Percentiles rank a stretch among this genome's conserved stretches.
phyloP scores from a whole-genome alignment of 2,113 vertebrate genomes.

The Oophaga pumilio region DNA sequence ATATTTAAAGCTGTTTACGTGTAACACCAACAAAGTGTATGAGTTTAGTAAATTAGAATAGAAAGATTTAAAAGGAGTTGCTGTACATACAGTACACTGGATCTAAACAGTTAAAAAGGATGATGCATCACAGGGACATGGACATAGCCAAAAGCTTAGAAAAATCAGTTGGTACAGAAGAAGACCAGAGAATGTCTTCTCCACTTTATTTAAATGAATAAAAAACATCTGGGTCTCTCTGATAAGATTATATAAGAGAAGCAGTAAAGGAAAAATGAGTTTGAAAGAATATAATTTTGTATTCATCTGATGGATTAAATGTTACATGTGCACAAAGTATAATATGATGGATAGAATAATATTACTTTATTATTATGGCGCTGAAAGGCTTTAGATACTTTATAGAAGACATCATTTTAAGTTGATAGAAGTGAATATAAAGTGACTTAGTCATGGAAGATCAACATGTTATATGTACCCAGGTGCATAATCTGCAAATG shows the following conservation, averaged over 20 bases:
- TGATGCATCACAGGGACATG: too few species aligned
- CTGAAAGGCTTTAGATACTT: neutral
- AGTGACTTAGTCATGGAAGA: constrained; percentile 12
- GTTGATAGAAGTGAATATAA: neutral
- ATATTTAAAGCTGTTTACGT: too few species aligned
- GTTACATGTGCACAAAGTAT: neutral
- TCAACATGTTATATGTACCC: constrained; percentile 8
- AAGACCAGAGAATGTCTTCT: neutral
- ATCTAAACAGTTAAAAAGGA: too few species aligned
- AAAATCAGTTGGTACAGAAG: neutral
- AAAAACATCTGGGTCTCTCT: neutral
- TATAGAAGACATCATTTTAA: neutral
- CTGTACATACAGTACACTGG: too few species aligned
- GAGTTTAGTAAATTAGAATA: too few species aligned
- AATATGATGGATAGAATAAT: neutral
- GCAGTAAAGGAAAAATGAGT: neutral
- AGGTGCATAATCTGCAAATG: neutral
- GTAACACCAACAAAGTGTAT: too few species aligned
- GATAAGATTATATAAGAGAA: neutral
- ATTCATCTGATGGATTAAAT: neutral
- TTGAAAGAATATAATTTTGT: neutral
- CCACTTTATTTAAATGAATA: neutral
- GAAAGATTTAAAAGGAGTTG: too few species aligned
- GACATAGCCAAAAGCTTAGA: neutral
- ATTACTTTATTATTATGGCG: neutral